Conservation (phyloP, 1,140 invertebrate genomes). For the Drosophila aff. region DNA sequence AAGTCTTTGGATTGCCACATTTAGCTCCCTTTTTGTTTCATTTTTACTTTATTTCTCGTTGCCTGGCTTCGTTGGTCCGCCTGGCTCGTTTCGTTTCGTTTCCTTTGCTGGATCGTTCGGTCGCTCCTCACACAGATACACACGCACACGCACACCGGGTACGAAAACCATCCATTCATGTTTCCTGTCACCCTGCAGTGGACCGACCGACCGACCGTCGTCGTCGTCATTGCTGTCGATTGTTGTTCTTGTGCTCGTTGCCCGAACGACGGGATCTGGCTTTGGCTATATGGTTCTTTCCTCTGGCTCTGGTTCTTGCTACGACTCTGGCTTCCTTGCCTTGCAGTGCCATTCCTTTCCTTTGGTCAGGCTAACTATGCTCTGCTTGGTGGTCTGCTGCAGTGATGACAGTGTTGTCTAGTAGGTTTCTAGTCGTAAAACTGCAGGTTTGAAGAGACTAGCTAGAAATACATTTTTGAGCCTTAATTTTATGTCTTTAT, state of each 20-base stretch:
- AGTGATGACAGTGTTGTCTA: conserved; percentile 13
- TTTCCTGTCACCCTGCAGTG: conserved; percentile 80
- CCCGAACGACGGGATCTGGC: conserved; percentile 50
- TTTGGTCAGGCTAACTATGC: conserved; percentile 13
- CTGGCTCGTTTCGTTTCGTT: conserved; percentile 38
- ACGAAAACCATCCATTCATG: conserved; percentile 81
- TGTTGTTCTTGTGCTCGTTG: conserved; percentile 53
- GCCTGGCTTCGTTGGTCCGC: conserved; percentile 14
- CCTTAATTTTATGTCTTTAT: not conserved
- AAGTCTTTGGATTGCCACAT: not conserved
- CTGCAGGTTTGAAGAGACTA: not conserved
- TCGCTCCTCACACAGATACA: conserved; percentile 45
- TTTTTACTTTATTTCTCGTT: conserved; percentile 61
- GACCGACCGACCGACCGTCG: conserved; percentile 31
- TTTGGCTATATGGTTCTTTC: conserved; percentile 25
- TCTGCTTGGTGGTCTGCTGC: not conserved
- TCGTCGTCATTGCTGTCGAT: conserved; percentile 33
- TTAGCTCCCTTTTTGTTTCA: conserved; percentile 38
- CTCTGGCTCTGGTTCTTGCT: conserved; percentile 26
- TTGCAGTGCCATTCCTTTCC: conserved; percentile 12
- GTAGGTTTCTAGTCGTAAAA: not conserved
- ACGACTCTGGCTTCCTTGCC: conserved; percentile 29
- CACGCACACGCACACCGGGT: conserved; percentile 35
- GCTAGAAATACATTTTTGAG: not conserved
- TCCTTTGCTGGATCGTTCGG: conserved; percentile 38